Evolutionary conservation across 2,797 vertebrate species (phyloP).

Genomic region (Muraenolepis orangiensis): DNA sequence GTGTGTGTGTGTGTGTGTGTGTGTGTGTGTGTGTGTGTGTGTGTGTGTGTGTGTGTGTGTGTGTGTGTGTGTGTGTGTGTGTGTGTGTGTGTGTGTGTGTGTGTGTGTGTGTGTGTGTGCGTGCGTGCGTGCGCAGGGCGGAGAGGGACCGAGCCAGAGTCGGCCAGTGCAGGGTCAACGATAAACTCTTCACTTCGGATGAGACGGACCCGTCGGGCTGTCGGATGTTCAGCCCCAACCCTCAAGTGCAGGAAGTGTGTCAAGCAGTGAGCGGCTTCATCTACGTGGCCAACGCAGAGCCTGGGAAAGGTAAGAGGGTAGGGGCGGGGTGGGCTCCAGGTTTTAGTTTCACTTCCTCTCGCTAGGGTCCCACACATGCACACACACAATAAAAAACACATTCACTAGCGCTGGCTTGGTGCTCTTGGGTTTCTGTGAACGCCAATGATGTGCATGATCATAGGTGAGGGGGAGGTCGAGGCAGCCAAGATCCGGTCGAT

Average conservation of each 20-base stretch:
- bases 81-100: background rate
- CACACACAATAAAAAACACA: background rate
- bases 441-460: background rate
- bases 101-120: slow-evolving; percentile 27
- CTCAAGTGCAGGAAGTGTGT: slow-evolving; percentile 86
- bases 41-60: too few species aligned
- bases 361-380: background rate
- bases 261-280: slow-evolving; percentile 89
- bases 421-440: background rate
- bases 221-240: slow-evolving; percentile 73
- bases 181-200: slow-evolving; percentile 83
- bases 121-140: slow-evolving; percentile 63
- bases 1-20: too few species aligned
- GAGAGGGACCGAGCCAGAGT: slow-evolving; percentile 85
- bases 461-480: slow-evolving; percentile 74
- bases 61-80: too few species aligned
- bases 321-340: background rate
- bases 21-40: too few species aligned
- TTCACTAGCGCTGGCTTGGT: background rate
- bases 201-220: slow-evolving; percentile 10
- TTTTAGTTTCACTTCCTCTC: background rate
- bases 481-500: slow-evolving; percentile 80
- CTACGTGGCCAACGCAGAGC: slow-evolving; percentile 90
- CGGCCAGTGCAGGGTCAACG: slow-evolving; percentile 73
- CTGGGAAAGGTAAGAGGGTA: slow-evolving; percentile 73